phyloP scores from a whole-genome alignment of 2,888 invertebrate genomes.

The Tuta absoluta region DNA sequence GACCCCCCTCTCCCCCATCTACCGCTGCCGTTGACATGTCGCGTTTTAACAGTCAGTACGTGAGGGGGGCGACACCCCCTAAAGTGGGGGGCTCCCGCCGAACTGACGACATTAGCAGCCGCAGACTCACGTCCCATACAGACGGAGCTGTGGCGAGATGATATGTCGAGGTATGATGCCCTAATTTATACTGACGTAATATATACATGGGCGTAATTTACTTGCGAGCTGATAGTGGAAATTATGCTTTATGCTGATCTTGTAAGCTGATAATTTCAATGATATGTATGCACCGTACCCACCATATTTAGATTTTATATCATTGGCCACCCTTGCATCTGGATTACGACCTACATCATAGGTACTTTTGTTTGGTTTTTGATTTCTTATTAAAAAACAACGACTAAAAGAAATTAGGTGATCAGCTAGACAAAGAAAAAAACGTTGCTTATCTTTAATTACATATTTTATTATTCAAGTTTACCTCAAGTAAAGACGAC shows the following conservation, averaged over 20 bases:
- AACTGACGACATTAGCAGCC: conserved; percentile 80
- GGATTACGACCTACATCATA: no score
- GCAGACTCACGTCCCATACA: conserved; percentile 74
- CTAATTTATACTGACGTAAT: background rate
- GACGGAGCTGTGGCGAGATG: conserved; percentile 50
- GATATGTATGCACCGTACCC: background rate
- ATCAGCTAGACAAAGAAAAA: no score
- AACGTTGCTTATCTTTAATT: no score
- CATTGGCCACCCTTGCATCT: no score
- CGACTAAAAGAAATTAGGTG: no score
- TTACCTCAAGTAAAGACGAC: no score
- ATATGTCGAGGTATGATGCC: conserved; percentile 7
- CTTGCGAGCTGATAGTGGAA: background rate
- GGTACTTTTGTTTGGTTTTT: no score
- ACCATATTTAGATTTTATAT: background rate
- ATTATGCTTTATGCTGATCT: background rate
- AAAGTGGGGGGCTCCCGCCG: conserved; percentile 38
- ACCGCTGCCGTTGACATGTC: conserved; percentile 68
- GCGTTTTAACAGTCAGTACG: conserved; percentile 79
- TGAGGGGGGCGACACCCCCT: conserved; percentile 46
- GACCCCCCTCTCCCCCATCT: conserved; percentile 56
- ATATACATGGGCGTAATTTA: conserved; percentile 28
- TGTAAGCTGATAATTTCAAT: background rate
- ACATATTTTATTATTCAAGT: no score
- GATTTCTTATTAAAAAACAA: no score